phyloP scores from a whole-genome alignment of 2,888 invertebrate genomes.

The Caenorhabditis zanzibari region DNA sequence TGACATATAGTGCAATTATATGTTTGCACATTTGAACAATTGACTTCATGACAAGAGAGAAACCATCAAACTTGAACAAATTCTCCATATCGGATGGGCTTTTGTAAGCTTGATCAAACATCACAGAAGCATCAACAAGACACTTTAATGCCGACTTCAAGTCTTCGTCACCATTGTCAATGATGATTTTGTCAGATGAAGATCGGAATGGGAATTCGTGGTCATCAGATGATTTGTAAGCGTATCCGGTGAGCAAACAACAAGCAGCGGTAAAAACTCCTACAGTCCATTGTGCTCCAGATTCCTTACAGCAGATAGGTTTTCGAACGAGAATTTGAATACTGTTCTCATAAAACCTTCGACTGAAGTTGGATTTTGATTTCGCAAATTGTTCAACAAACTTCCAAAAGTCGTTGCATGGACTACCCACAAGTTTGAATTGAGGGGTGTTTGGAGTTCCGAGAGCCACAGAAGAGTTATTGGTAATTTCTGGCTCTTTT shows the following conservation, averaged over 20 bases:
- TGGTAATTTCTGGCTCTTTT: no score
- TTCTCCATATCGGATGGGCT: not conserved
- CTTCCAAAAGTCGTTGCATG: no score
- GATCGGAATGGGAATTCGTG: not conserved
- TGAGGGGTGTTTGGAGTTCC: no score
- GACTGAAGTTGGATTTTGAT: no score
- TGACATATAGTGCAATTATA: not conserved
- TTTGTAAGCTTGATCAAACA: not conserved
- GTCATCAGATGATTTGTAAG: not conserved
- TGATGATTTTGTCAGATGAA: not conserved
- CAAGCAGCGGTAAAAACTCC: not conserved
- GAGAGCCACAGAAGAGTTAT: no score
- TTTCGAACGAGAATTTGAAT: not conserved
- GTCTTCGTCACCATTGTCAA: not conserved
- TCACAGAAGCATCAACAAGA: not conserved
- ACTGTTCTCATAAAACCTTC: no score
- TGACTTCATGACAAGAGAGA: not conserved
- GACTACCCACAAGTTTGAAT: no score
- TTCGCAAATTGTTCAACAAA: no score
- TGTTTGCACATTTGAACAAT: not conserved
- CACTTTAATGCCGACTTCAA: not conserved
- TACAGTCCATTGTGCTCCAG: not conserved
- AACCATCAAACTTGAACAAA: not conserved
- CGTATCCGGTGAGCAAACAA: not conserved
- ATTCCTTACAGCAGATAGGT: not conserved